Evolutionary conservation across 2,888 invertebrate genomes (phyloP).

Genomic region (Caenorhabditis macrosperma): DNA sequence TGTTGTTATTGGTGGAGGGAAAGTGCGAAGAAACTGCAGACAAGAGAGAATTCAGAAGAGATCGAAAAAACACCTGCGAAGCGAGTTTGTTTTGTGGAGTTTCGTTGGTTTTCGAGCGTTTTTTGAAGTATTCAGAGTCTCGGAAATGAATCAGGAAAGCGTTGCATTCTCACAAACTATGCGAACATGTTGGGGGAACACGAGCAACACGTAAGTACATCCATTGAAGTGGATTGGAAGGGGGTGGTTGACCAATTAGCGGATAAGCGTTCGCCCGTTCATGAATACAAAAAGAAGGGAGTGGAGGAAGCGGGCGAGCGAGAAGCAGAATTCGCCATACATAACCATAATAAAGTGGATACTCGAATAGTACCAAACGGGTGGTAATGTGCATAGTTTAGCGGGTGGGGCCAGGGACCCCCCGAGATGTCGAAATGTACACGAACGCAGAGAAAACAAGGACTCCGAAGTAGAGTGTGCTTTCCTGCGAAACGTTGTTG

Average conservation of each 20-base stretch:
- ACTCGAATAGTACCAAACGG: conserved; percentile 34
- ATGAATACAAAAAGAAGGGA: conserved; percentile 43
- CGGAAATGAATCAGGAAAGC: no score
- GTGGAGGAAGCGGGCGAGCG: no score
- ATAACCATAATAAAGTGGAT: conserved; percentile 58
- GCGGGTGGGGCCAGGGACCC: neutral
- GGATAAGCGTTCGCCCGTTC: conserved; percentile 48
- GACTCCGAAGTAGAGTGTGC: conserved; percentile 22
- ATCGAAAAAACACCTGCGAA: neutral
- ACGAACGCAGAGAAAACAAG: conserved; percentile 54
- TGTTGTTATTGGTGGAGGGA: no score
- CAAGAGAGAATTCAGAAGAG: neutral
- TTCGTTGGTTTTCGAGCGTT: no score
- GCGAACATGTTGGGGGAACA: conserved; percentile 33
- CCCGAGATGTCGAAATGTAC: conserved; percentile 34
- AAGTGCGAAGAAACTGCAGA: no score
- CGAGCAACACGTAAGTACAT: conserved; percentile 53
- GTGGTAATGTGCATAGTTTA: conserved; percentile 40
- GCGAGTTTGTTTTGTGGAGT: no score
- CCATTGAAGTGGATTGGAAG: conserved; percentile 45
- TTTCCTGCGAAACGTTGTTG: conserved; percentile 45
- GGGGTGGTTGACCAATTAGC: conserved; percentile 55
- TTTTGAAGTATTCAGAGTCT: no score
- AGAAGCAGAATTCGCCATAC: conserved; percentile 8
- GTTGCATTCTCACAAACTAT: no score